Conservation (phyloP, 2,797 vertebrate species). For the Hybognathus amarus region DNA sequence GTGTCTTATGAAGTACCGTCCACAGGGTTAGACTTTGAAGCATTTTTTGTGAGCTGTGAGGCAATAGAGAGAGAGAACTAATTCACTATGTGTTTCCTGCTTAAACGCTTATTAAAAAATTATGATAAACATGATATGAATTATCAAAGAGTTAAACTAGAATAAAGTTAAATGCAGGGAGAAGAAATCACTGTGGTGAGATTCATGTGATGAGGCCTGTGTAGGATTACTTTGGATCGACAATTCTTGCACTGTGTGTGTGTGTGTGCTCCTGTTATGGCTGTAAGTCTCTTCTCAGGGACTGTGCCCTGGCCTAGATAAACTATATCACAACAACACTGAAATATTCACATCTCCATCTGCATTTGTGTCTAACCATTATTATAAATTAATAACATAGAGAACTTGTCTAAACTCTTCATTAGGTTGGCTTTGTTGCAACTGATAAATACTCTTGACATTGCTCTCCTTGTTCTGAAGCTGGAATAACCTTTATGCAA, state of each 20-base stretch:
- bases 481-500: not conserved
- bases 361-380: slow-evolving; percentile 58
- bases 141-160: slow-evolving; percentile 15
- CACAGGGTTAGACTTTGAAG: slow-evolving; percentile 30
- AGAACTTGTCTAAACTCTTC: slow-evolving; percentile 49
- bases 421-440: not conserved
- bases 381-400: slow-evolving; percentile 61
- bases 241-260: not conserved
- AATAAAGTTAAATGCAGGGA: not conserved
- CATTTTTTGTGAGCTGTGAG: slow-evolving; percentile 14
- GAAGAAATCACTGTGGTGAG: not conserved
- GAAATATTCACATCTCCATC: slow-evolving; percentile 68
- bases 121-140: slow-evolving; percentile 25
- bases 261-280: slow-evolving; percentile 8
- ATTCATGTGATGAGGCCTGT: not conserved
- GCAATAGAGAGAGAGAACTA: not conserved
- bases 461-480: not conserved
- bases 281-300: slow-evolving; percentile 33
- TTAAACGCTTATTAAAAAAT: not conserved
- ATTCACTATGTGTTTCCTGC: slow-evolving; percentile 18
- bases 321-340: slow-evolving; percentile 49
- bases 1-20: not conserved
- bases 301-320: slow-evolving; percentile 62
- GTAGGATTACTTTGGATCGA: not conserved
- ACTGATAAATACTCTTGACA: not conserved